Base-by-base conservation (phyloP, 2,113 vertebrate species). In the Saguinus imperator region DNA sequence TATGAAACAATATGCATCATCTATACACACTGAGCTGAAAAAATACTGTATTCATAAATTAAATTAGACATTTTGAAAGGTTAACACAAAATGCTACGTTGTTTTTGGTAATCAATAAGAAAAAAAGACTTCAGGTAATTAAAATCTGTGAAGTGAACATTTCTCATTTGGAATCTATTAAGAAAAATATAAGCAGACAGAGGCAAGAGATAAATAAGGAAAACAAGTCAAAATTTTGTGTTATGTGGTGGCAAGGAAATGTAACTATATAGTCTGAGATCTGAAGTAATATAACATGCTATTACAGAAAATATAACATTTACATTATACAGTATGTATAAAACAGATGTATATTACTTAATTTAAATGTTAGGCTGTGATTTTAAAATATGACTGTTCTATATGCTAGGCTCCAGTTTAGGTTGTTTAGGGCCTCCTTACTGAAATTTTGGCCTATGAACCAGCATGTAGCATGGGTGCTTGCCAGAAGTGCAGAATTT, bases 61-160 rank as follows among this genome's bases (percentile, higher is more conserved):
- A 98, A 98, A 98, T 92, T 90, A 87, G 97, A 96, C 97, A 97
- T 98, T 98, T 98, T 98, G 96, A 98, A 98, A 98, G 97, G 97
- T 98, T 98, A 98, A 95, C 37, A 91, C 64, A 97, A 98, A 98
- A 95, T 98, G 52, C 86, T 97, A 90, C 92, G 98, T 98, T 98
- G 88, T 75, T 98, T 57, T 72, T 92, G 87, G 77, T 98, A 97
- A 98, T 98, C 97, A 98, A 98, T 98, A 97, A 94, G 77, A 96
- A 95, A 96, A 98, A 97, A 91, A 92, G 87, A 98, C 98, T 98
- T 98, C 92, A 98, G 95, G 98, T 98, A 98, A 98, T 98, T 98
- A 98, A 98, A 98, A 98, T 96, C 93, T 97, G 94, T 98, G 96
- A 97, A 98, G 95, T 98, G 97, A 96, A 93, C 94, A 92, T 97